Conservation (phyloP, 2,888 invertebrate species). For the Cyclophora albipunctata region DNA sequence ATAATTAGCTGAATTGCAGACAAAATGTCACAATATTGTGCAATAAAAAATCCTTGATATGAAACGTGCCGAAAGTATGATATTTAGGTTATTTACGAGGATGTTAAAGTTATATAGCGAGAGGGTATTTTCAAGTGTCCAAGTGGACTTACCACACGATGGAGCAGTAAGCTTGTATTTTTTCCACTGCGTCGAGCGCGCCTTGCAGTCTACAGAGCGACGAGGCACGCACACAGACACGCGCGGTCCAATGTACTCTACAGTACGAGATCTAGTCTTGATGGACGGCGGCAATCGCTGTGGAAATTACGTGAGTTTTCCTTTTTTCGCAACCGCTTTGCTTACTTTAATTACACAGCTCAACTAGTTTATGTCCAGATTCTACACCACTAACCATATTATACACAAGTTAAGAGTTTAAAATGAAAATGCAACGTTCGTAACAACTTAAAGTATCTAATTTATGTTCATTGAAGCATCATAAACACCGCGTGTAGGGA, state of each 20-base stretch:
- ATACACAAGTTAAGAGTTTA: neutral
- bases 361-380: conserved; percentile 13
- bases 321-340: conserved; percentile 34
- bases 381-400: conserved; percentile 8
- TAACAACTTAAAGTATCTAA: too few relatives aligned
- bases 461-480: too few relatives aligned
- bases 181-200: conserved; percentile 17
- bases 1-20: too few relatives aligned
- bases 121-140: too few relatives aligned
- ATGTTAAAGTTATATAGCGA: too few relatives aligned
- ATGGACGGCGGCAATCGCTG: conserved; percentile 11
- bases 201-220: conserved; percentile 38
- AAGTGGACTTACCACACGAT: too few relatives aligned
- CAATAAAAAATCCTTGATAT: too few relatives aligned
- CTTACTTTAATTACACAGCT: conserved; percentile 23
- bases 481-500: neutral
- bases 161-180: too few relatives aligned
- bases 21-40: too few relatives aligned
- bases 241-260: conserved; percentile 3
- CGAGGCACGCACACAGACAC: conserved; percentile 18
- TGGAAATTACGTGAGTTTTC: conserved; percentile 39
- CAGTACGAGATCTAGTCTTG: conserved; percentile 16
- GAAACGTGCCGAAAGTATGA: too few relatives aligned
- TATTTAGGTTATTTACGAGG: too few relatives aligned
- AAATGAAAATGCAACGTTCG: too few relatives aligned